Evolutionary conservation across 2,797 vertebrate genomes (phyloP).

Genomic region (Scomberomorus guttatus): DNA sequence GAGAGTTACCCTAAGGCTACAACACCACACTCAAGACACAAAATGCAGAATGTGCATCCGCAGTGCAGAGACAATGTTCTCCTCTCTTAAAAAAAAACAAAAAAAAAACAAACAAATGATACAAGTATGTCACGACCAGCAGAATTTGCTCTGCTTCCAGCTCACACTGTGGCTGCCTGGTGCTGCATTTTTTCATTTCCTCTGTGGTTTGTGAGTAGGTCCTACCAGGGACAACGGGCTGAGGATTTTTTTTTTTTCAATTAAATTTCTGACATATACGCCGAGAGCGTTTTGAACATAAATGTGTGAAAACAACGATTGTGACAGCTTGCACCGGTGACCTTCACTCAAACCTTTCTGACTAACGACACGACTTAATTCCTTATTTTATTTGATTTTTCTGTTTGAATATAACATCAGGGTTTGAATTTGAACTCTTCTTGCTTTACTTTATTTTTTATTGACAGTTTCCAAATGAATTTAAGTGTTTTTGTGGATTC

Average conservation of each 20-base stretch:
- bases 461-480: not conserved
- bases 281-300: constrained; percentile 25
- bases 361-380: constrained; percentile 45
- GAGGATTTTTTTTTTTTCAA: constrained; percentile 15
- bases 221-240: constrained; percentile 3
- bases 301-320: constrained; percentile 35
- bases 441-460: constrained; percentile 1
- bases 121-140: constrained; percentile 5
- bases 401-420: constrained; percentile 26
- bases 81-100: not conserved
- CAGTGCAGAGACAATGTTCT: constrained; percentile 32
- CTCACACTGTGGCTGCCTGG: not conserved
- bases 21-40: constrained; percentile 38
- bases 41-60: constrained; percentile 39
- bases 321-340: constrained; percentile 46
- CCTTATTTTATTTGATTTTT: constrained; percentile 47
- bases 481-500: not conserved
- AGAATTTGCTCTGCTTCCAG: constrained; percentile 11
- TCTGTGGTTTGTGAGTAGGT: constrained; percentile 5
- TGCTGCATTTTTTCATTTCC: constrained; percentile 14
- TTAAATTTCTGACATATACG: constrained; percentile 19
- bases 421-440: constrained; percentile 18
- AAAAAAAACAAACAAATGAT: constrained; percentile 16
- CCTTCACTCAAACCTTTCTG: constrained; percentile 62
- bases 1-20: constrained; percentile 60